Evolutionary conservation across 2,888 invertebrate species (phyloP).

Genomic region (Autographa pulchrina): DNA sequence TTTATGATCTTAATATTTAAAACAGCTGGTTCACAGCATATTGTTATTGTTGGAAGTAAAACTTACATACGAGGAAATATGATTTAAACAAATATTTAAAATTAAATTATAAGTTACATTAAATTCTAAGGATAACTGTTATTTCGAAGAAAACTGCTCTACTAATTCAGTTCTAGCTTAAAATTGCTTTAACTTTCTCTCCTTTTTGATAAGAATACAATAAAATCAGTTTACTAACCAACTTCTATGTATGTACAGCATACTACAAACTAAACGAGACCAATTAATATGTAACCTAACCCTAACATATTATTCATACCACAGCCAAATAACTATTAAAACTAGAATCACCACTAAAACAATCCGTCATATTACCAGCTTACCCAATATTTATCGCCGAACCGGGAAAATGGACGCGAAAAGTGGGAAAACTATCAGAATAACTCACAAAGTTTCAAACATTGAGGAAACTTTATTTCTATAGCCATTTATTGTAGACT

Average conservation of each 20-base stretch:
- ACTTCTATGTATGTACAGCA: too few species aligned
- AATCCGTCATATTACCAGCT: neutral
- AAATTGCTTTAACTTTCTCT: too few species aligned
- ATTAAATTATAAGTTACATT: too few species aligned
- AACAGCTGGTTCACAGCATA: neutral
- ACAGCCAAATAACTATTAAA: neutral
- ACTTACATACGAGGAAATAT: too few species aligned
- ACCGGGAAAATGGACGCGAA: neutral
- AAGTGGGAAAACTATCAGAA: neutral
- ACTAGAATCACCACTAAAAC: neutral
- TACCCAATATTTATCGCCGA: conserved; percentile 1
- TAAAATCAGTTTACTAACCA: too few species aligned
- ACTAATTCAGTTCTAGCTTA: too few species aligned
- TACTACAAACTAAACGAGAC: too few species aligned
- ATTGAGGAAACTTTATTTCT: conserved; percentile 5
- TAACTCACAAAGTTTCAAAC: neutral
- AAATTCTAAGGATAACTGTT: too few species aligned
- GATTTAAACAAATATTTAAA: too few species aligned
- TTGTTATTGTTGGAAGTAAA: neutral
- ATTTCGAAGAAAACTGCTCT: too few species aligned
- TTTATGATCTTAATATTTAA: neutral
- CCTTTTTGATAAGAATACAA: too few species aligned
- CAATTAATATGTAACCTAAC: too few species aligned
- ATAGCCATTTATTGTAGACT: conserved; percentile 23
- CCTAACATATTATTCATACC: neutral